Conservation (phyloP, 2,113 vertebrate genomes). For the Protobothrops flavoviridis region DNA sequence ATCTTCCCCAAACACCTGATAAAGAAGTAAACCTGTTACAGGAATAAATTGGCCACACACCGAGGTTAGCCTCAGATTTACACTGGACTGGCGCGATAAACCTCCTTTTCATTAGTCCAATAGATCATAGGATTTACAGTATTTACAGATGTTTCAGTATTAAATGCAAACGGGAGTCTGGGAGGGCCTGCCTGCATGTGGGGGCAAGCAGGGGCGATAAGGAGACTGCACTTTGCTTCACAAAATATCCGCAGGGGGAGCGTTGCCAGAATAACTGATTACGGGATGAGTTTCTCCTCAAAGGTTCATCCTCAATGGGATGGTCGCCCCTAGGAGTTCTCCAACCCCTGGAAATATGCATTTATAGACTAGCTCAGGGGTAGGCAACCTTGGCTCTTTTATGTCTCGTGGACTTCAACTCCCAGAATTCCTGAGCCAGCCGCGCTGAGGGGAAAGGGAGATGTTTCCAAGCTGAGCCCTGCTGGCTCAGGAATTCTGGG, state of each 20-base stretch:
- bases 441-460: too few relatives aligned
- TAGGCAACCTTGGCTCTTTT: too few relatives aligned
- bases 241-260: slow-evolving; percentile 56
- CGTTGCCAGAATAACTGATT: slow-evolving; percentile 60
- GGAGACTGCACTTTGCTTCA: slow-evolving; percentile 52
- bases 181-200: slow-evolving; percentile 48
- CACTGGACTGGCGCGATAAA: slow-evolving; percentile 65
- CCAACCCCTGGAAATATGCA: neutral
- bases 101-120: slow-evolving; percentile 72
- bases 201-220: slow-evolving; percentile 63
- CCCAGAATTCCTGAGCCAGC: too few relatives aligned
- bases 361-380: neutral
- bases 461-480: too few relatives aligned
- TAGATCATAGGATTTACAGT: slow-evolving; percentile 72
- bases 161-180: slow-evolving; percentile 58
- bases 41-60: slow-evolving; percentile 74
- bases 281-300: slow-evolving; percentile 51
- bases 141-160: slow-evolving; percentile 64
- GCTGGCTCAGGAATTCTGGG: too few relatives aligned
- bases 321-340: neutral
- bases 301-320: slow-evolving; percentile 15
- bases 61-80: slow-evolving; percentile 71
- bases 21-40: slow-evolving; percentile 72
- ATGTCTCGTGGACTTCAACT: too few relatives aligned
- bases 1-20: slow-evolving; percentile 65